Percentiles rank a stretch among this genome's conserved stretches.
phyloP scores from a whole-genome alignment of 2,797 vertebrate species.

The Anomalospiza imberbis region DNA sequence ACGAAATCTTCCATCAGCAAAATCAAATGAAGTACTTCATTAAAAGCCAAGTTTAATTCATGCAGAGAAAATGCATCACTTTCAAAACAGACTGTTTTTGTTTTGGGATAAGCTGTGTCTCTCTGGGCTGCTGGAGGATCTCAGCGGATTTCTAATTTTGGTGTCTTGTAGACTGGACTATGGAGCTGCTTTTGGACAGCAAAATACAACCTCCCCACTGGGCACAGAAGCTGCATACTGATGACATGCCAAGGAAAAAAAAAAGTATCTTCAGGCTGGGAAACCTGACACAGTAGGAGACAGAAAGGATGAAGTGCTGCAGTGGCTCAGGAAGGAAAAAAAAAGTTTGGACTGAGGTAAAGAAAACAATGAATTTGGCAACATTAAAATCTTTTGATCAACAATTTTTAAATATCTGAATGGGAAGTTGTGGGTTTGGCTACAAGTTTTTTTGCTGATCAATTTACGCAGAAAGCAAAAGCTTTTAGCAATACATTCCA shows the following conservation, averaged over 20 bases:
- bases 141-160: neutral
- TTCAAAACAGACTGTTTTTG: neutral
- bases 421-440: neutral
- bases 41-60: conserved; percentile 36
- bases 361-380: neutral
- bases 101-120: neutral
- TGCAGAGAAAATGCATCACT: neutral
- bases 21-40: conserved; percentile 15
- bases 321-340: neutral
- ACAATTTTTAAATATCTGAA: neutral
- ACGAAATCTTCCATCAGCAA: conserved; percentile 12
- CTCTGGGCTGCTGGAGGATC: neutral
- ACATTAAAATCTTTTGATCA: neutral
- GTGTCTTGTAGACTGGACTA: neutral
- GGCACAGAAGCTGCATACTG: neutral
- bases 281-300: neutral
- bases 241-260: neutral
- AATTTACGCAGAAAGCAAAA: neutral
- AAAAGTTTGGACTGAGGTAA: neutral
- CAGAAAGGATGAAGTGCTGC: neutral
- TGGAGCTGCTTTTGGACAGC: neutral
- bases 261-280: neutral
- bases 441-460: neutral
- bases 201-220: neutral
- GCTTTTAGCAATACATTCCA: neutral